Conservation (phyloP, 1,140 invertebrate species). For the Drosophila grimshawi region DNA sequence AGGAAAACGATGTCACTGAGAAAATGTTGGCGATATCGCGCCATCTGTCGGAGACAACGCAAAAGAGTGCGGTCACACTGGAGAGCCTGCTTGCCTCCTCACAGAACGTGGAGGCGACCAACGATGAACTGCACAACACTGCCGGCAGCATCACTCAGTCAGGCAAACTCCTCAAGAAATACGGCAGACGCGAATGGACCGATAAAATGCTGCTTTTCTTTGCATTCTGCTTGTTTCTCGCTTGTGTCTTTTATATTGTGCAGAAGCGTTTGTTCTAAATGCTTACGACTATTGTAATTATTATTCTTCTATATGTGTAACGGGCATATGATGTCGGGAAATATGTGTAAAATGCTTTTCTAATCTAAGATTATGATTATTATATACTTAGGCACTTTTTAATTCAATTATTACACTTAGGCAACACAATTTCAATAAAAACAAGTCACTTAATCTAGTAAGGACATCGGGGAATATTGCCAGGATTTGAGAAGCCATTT, state of each 20-base stretch:
- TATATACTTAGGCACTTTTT: slow-evolving; percentile 11
- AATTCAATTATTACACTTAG: background rate
- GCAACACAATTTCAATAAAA: too few species aligned
- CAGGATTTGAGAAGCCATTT: slow-evolving; percentile 74
- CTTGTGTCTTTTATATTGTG: slow-evolving; percentile 95
- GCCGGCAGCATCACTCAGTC: slow-evolving; percentile 94
- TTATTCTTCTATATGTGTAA: slow-evolving; percentile 18
- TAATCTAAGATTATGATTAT: slow-evolving; percentile 28
- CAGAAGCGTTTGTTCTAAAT: slow-evolving; percentile 93
- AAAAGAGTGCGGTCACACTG: slow-evolving; percentile 93
- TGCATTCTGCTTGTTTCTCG: slow-evolving; percentile 96
- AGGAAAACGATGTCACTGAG: slow-evolving; percentile 89
- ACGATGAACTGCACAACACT: slow-evolving; percentile 93
- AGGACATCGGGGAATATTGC: slow-evolving; percentile 62
- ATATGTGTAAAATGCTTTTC: slow-evolving; percentile 34
- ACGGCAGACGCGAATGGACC: slow-evolving; percentile 96
- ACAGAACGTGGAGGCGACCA: slow-evolving; percentile 89
- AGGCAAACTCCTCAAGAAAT: slow-evolving; percentile 96
- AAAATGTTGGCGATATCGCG: slow-evolving; percentile 93
- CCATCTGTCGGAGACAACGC: slow-evolving; percentile 93
- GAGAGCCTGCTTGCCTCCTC: slow-evolving; percentile 91
- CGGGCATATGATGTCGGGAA: slow-evolving; percentile 12
- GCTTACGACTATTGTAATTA: slow-evolving; percentile 3
- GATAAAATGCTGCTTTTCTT: slow-evolving; percentile 96
- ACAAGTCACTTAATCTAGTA: slow-evolving; percentile 29